These are phyloP conservation scores for Sturmia bella DNA, from an alignment of 2,888 invertebrate genomes.

Conservation along the genomic window DNA sequence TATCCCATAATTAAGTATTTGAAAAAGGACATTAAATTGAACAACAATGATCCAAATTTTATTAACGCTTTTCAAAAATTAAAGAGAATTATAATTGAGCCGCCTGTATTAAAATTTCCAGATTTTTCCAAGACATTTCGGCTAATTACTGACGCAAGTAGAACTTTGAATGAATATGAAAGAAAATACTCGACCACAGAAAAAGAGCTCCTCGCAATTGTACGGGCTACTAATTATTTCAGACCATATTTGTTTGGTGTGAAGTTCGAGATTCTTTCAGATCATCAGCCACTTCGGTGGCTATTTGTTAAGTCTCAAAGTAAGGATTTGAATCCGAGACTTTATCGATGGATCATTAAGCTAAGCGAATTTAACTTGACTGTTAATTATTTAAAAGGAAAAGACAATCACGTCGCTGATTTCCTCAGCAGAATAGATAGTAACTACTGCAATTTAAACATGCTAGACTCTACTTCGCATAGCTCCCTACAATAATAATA, in stretches of 20 bases:
- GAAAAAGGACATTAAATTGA: slow-evolving; percentile 27
- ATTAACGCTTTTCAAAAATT: slow-evolving; percentile 51
- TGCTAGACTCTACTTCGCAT: no score
- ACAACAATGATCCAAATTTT: slow-evolving; percentile 65
- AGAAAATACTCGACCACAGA: not conserved
- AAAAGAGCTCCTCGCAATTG: not conserved
- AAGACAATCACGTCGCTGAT: not conserved
- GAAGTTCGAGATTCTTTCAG: not conserved
- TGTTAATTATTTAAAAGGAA: not conserved
- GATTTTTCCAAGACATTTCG: not conserved
- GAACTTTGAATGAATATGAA: not conserved
- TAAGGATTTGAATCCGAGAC: not conserved
- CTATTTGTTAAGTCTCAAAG: not conserved
- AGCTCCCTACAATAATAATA: not conserved
- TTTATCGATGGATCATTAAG: not conserved
- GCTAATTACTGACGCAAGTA: not conserved
- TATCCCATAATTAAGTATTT: slow-evolving; percentile 35
- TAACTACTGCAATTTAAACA: not conserved
- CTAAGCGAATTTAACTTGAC: not conserved
- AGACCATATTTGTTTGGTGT: not conserved
- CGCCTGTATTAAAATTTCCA: not conserved
- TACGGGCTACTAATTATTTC: not conserved
- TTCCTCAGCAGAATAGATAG: not conserved
- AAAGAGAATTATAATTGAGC: not conserved
- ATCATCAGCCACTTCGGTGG: not conserved